These are phyloP conservation scores for Agriopis aurantiaria DNA, from an alignment of 2,888 invertebrate genomes.

Conservation along the genomic window DNA sequence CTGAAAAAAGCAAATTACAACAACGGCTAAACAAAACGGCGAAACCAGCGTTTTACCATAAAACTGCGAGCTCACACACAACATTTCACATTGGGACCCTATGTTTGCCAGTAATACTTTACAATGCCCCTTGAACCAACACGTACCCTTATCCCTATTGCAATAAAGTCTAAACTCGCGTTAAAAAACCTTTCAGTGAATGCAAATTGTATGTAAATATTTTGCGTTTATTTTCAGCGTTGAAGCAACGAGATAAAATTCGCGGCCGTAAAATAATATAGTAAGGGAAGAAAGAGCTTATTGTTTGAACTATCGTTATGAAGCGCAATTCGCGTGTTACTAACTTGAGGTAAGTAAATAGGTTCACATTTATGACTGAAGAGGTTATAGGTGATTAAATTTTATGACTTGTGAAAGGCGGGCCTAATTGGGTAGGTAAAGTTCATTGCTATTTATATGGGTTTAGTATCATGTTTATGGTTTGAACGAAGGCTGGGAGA, in stretches of 20 bases:
- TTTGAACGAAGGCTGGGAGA: slow-evolving; percentile 15
- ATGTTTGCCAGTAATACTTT: slow-evolving; percentile 73
- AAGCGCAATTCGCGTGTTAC: slow-evolving; percentile 57
- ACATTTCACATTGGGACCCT: slow-evolving; percentile 70
- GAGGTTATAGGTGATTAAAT: slow-evolving; percentile 58
- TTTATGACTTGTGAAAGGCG: slow-evolving; percentile 54
- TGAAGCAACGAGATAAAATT: slow-evolving; percentile 75
- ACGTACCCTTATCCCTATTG: slow-evolving; percentile 49
- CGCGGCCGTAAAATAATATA: slow-evolving; percentile 71
- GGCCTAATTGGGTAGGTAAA: slow-evolving; percentile 52
- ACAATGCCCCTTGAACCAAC: slow-evolving; percentile 64
- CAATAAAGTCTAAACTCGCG: slow-evolving; percentile 62
- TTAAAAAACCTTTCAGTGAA: slow-evolving; percentile 52
- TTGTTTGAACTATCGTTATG: slow-evolving; percentile 67
- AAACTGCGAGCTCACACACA: slow-evolving; percentile 69
- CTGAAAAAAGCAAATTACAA: slow-evolving; percentile 53
- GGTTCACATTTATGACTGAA: slow-evolving; percentile 51
- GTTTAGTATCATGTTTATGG: slow-evolving; percentile 30
- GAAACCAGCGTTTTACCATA: slow-evolving; percentile 64
- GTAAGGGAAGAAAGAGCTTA: slow-evolving; percentile 66
- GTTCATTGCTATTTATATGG: slow-evolving; percentile 44
- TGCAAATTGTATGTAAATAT: slow-evolving; percentile 68
- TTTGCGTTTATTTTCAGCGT: slow-evolving; percentile 71
- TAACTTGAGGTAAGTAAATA: slow-evolving; percentile 55
- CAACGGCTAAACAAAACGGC: slow-evolving; percentile 54